phyloP scores from a whole-genome alignment of 2,888 invertebrate genomes.

The Leptarthrus brevirostris region DNA sequence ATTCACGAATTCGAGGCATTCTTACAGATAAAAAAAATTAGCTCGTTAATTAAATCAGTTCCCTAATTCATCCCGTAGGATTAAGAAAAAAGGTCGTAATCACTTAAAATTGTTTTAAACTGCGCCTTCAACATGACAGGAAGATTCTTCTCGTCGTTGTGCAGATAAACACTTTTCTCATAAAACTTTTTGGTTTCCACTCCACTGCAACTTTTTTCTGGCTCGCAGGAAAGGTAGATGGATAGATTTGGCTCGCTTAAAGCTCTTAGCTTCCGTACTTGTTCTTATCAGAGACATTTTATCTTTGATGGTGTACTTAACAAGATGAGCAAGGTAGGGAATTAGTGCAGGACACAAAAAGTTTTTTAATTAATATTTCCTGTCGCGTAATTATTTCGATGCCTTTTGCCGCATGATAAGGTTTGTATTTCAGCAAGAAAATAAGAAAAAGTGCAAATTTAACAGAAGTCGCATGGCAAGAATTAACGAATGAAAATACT shows the following conservation, averaged over 20 bases:
- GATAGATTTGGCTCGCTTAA: neutral
- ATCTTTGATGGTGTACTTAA: conserved; percentile 17
- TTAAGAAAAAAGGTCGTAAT: conserved; percentile 15
- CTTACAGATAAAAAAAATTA: conserved; percentile 8
- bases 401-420: neutral
- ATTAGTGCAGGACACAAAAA: conserved; percentile 21
- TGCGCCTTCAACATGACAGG: conserved; percentile 18
- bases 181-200: conserved; percentile 50
- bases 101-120: conserved; percentile 25
- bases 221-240: neutral
- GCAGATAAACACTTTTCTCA: conserved; percentile 50
- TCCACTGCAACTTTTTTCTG: conserved; percentile 33
- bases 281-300: neutral
- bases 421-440: neutral
- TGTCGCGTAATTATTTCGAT: conserved; percentile 7
- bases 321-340: conserved; percentile 18
- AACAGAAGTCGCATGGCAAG: neutral
- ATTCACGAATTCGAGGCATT: too few relatives aligned
- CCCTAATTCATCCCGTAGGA: conserved; percentile 3
- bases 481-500: too few relatives aligned
- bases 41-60: conserved; percentile 25
- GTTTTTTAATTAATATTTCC: conserved; percentile 33
- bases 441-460: neutral
- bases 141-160: conserved; percentile 15
- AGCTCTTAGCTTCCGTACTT: neutral